Percentiles rank a stretch among this genome's conserved stretches.
These are phyloP conservation scores for Lepeophtheirus salmonis DNA, from an alignment of 1,140 invertebrate genomes.

Conservation along the genomic window DNA sequence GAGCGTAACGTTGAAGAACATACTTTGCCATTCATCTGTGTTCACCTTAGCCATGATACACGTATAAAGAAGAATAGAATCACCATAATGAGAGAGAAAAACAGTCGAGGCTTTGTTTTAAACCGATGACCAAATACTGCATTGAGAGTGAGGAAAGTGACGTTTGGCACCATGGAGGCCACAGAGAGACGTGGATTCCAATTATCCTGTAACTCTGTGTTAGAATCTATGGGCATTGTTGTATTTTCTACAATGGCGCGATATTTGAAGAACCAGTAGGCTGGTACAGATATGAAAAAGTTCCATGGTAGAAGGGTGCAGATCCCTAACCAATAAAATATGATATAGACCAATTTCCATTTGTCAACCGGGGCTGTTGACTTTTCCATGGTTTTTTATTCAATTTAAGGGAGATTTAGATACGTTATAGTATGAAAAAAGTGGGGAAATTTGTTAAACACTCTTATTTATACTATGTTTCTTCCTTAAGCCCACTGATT, in stretches of 20 bases:
- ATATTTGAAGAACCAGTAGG: slow-evolving; percentile 16
- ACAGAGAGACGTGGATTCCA: slow-evolving; percentile 72
- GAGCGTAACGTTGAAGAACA: slow-evolving; percentile 61
- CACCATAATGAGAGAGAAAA: slow-evolving; percentile 49
- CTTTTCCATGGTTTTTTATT: too few species aligned
- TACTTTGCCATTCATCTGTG: slow-evolving; percentile 40
- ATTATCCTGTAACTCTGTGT: slow-evolving; percentile 40
- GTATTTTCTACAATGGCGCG: neutral
- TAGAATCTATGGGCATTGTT: slow-evolving; percentile 9
- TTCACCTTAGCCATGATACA: slow-evolving; percentile 47
- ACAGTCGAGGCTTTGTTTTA: slow-evolving; percentile 46
- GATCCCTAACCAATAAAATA: slow-evolving; percentile 75
- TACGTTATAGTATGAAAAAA: too few species aligned
- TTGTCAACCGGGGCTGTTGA: slow-evolving; percentile 1
- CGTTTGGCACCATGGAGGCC: slow-evolving; percentile 60
- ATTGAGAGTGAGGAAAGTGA: slow-evolving; percentile 62
- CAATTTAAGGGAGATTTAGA: too few species aligned
- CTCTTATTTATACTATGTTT: too few species aligned
- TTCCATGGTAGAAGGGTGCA: slow-evolving; percentile 81
- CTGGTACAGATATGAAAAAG: slow-evolving; percentile 65
- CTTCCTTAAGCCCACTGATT: too few species aligned
- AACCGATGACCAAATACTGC: slow-evolving; percentile 56
- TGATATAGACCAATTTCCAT: slow-evolving; percentile 42
- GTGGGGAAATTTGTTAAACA: too few species aligned
- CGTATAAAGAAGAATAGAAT: slow-evolving; percentile 57